These are phyloP conservation scores for Shargacucullia verbasci DNA, from an alignment of 2,888 invertebrate species.

Conservation along the genomic window DNA sequence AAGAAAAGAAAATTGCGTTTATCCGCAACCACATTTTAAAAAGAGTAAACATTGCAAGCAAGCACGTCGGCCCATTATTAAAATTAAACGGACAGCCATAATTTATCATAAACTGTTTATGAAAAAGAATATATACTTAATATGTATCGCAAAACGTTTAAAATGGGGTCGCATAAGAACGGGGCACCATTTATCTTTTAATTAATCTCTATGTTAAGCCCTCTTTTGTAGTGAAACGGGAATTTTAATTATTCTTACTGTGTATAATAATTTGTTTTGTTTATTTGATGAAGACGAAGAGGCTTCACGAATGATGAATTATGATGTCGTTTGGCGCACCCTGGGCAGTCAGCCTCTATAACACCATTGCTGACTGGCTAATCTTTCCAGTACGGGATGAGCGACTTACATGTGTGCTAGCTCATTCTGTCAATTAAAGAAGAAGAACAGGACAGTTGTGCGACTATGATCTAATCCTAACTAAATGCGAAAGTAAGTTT, in stretches of 20 bases:
- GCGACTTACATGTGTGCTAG: too few species aligned
- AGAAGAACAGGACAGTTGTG: too few species aligned
- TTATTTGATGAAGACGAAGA: slow-evolving; percentile 3
- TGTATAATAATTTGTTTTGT: slow-evolving; percentile 23
- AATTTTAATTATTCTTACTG: slow-evolving; percentile 17
- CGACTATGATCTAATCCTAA: too few species aligned
- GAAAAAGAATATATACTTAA: slow-evolving; percentile 33
- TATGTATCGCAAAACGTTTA: slow-evolving; percentile 35
- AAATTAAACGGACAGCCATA: slow-evolving; percentile 25
- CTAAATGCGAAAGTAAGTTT: too few species aligned
- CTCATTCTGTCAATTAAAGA: too few species aligned
- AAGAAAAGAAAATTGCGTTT: neutral
- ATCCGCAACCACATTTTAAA: neutral
- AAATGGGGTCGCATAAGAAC: slow-evolving; percentile 20
- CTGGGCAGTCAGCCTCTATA: too few species aligned
- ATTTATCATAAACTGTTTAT: slow-evolving; percentile 32
- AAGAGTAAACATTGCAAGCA: slow-evolving; percentile 1
- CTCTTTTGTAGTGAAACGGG: slow-evolving; percentile 20
- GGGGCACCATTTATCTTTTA: slow-evolving; percentile 45
- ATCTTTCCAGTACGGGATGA: too few species aligned
- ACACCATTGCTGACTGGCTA: too few species aligned
- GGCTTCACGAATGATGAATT: too few species aligned
- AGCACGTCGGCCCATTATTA: slow-evolving; percentile 18
- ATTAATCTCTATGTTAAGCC: slow-evolving; percentile 47
- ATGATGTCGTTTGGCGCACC: too few species aligned